Evolutionary conservation across 1,140 invertebrate genomes (phyloP), one percentile per base, ranked within the genome.

Genomic region (Sinonovacula constricta): DNA sequence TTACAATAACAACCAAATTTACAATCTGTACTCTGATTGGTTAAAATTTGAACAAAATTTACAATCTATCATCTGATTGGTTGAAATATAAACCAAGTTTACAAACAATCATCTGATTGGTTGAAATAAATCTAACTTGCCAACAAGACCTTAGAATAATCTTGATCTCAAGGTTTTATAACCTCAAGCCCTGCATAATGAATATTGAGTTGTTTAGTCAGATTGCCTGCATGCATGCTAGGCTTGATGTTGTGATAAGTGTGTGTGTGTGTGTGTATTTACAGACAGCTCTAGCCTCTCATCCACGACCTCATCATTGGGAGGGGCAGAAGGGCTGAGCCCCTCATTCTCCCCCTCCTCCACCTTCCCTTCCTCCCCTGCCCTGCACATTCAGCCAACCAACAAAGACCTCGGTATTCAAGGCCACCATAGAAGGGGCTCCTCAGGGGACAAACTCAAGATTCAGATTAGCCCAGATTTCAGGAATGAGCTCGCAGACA

Each of bases 401-500:
- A 57, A 60, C 26, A 78, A 45, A 62, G 56, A 60, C 60, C 63
- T 77, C 33, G 45, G 78, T 54, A 34, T 78, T 57, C 62, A 59
- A 45, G 72, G 72, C 57, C 88, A 90, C 63, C 89, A 90, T 78
- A 79, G 89, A 22, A 81, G 85, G 18, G 84, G 83, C 7, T 89
- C 85, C 30, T 88, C 89, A 0, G 88, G 88, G n/a, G 89, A 90
- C 77, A 90, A 90, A 79, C 72, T 85, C 28, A 85, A 86, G 69
- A 57, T 88, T 36, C 86, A 88, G 82, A 81, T 90, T 57, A 89
- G 86, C 72, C 76, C 84, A 2, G 88, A 89, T 26, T 83, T 90
- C 68, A 85, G 87, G 75, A 86, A 81, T 56, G 87, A 88, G 72
- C 86, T 89, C 28, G 82, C 79, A 22, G 65, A 78, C 53, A 66